phyloP scores from a whole-genome alignment of 2,888 invertebrate genomes.

The Caenorhabditis imperialis region DNA sequence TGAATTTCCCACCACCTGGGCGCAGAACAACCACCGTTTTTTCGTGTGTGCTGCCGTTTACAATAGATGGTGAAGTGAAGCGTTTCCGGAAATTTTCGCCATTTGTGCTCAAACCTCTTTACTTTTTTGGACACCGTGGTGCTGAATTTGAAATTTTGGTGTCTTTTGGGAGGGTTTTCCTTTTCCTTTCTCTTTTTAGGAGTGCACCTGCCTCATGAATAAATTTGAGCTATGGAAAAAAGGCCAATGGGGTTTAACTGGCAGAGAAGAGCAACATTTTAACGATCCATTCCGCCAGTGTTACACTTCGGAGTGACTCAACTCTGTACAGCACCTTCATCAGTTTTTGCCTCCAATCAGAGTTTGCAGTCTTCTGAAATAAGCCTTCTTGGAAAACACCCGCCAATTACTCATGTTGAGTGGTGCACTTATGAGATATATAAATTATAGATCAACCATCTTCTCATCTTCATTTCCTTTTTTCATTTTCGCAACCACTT shows the following conservation, averaged over 20 bases:
- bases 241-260: neutral
- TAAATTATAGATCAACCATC: slow-evolving; percentile 50
- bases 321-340: no score
- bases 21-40: slow-evolving; percentile 30
- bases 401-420: slow-evolving; percentile 41
- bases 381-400: no score
- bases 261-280: slow-evolving; percentile 11
- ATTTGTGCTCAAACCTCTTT: slow-evolving; percentile 3
- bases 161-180: neutral
- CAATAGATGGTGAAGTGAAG: slow-evolving; percentile 37
- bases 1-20: slow-evolving; percentile 14
- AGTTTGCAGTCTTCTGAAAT: no score
- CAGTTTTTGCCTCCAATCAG: no score
- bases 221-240: neutral
- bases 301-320: no score
- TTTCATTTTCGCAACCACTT: slow-evolving; percentile 28
- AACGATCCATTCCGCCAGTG: slow-evolving; percentile 7
- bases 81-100: slow-evolving; percentile 42
- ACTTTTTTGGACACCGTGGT: slow-evolving; percentile 43
- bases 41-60: slow-evolving; percentile 30
- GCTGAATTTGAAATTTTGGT: slow-evolving; percentile 28
- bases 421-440: slow-evolving; percentile 52
- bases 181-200: neutral
- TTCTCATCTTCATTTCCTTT: slow-evolving; percentile 30
- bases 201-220: slow-evolving; percentile 20